A percentile compares a stretch with the other conserved stretches of the same genome.
phyloP scores from a whole-genome alignment of 2,888 invertebrate species.

The Pristionchus japonicus region DNA sequence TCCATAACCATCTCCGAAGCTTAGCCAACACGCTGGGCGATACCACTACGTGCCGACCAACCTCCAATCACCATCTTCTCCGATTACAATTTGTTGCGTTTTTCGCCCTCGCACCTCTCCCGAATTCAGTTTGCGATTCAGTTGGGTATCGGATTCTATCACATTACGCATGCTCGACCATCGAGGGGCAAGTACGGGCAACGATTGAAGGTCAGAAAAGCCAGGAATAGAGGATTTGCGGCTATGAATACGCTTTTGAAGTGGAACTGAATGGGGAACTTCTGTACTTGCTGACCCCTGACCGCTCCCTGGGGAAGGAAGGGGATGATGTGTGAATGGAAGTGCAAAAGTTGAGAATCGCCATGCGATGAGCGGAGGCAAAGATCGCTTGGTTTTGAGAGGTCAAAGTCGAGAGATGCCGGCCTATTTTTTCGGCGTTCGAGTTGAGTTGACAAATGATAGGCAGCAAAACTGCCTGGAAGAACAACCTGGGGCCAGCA shows the following conservation, averaged over 20 bases:
- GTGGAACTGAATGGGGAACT: neutral
- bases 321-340: neutral
- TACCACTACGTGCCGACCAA: neutral
- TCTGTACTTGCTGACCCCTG: neutral
- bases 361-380: no score
- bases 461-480: neutral
- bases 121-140: neutral
- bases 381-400: no score
- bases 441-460: no score
- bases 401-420: no score
- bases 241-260: no score
- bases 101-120: neutral
- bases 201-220: neutral
- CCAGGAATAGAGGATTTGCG: no score
- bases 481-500: neutral
- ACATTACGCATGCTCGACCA: neutral
- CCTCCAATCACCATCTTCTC: neutral
- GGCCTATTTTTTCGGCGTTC: no score
- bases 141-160: neutral
- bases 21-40: neutral
- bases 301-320: neutral
- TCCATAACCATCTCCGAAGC: neutral
- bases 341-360: neutral
- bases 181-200: neutral
- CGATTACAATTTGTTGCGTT: neutral